These are phyloP conservation scores for Myotis pilosus DNA, from an alignment of 2,797 vertebrate species.

Conservation along the genomic window DNA sequence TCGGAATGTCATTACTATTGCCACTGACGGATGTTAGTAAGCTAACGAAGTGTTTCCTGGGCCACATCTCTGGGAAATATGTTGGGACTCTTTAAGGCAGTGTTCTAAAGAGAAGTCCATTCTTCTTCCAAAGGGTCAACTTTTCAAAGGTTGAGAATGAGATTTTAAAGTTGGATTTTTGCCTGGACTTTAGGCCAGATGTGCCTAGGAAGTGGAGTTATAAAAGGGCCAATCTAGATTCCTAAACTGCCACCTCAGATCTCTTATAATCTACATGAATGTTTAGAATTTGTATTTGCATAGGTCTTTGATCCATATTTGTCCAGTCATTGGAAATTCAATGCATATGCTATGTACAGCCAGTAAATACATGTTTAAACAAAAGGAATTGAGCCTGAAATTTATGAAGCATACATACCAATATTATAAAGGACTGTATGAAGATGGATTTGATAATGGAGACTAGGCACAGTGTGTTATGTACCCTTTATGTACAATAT, in stretches of 20 bases:
- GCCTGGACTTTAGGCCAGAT: slow-evolving; percentile 30
- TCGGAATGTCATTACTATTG: slow-evolving; percentile 2
- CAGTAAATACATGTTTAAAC: slow-evolving; percentile 57
- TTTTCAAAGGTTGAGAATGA: slow-evolving; percentile 69
- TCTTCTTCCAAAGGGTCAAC: slow-evolving; percentile 65
- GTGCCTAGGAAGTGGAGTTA: slow-evolving; percentile 61
- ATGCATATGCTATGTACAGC: slow-evolving; percentile 26
- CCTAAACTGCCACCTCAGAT: slow-evolving; percentile 50
- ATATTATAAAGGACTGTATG: not conserved
- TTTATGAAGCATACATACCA: slow-evolving; percentile 22
- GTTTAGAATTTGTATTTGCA: slow-evolving; percentile 54
- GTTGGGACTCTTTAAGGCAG: slow-evolving; percentile 16
- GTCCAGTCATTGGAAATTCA: slow-evolving; percentile 60
- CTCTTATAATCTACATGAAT: not conserved
- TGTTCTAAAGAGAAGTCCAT: slow-evolving; percentile 27
- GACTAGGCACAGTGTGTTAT: not conserved
- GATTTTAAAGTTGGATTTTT: slow-evolving; percentile 70
- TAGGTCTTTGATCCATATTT: slow-evolving; percentile 41
- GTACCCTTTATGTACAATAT: not conserved
- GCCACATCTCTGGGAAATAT: slow-evolving; percentile 51
- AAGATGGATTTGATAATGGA: not conserved
- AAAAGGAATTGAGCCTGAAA: slow-evolving; percentile 45
- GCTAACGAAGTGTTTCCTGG: slow-evolving; percentile 59
- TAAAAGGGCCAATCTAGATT: slow-evolving; percentile 33
- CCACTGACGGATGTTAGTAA: slow-evolving; percentile 54